Percentiles rank a stretch among this genome's conserved stretches.
phyloP scores from a whole-genome alignment of 2,113 vertebrate genomes.

The Semnornis frantzii region DNA sequence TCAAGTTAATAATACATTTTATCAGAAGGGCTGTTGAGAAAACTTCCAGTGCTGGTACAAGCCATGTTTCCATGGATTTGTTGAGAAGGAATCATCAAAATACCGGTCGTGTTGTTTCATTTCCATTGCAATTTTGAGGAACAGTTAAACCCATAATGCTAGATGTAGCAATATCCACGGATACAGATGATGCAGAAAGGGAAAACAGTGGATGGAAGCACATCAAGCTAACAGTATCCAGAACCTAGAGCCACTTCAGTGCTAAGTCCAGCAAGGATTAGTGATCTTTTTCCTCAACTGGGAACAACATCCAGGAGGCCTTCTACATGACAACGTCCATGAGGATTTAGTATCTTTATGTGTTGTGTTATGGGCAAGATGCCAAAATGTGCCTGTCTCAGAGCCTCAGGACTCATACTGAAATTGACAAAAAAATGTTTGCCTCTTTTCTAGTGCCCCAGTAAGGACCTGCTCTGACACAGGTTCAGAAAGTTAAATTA shows the following conservation, averaged over 20 bases:
- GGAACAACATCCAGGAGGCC: background rate
- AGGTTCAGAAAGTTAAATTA: no score
- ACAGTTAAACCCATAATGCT: background rate
- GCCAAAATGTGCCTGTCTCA: background rate
- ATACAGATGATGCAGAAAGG: background rate
- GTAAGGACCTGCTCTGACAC: no score
- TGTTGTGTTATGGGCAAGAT: background rate
- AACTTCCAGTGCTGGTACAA: background rate
- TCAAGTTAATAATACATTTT: conserved; percentile 22
- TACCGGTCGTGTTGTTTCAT: background rate
- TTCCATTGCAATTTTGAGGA: conserved; percentile 10
- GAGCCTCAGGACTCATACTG: background rate
- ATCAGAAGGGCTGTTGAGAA: background rate
- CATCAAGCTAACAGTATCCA: background rate
- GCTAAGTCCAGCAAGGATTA: background rate
- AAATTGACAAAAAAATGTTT: no score
- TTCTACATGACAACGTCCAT: background rate
- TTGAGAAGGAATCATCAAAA: conserved; percentile 32
- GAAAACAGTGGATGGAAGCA: background rate
- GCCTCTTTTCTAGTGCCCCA: no score
- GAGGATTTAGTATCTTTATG: background rate
- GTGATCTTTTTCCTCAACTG: background rate
- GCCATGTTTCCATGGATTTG: conserved; percentile 22
- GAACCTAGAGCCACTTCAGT: background rate
- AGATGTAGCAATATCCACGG: conserved; percentile 15